Evolutionary conservation across 1,140 invertebrate species (phyloP).

Genomic region (Brachionus calyciflorus): DNA sequence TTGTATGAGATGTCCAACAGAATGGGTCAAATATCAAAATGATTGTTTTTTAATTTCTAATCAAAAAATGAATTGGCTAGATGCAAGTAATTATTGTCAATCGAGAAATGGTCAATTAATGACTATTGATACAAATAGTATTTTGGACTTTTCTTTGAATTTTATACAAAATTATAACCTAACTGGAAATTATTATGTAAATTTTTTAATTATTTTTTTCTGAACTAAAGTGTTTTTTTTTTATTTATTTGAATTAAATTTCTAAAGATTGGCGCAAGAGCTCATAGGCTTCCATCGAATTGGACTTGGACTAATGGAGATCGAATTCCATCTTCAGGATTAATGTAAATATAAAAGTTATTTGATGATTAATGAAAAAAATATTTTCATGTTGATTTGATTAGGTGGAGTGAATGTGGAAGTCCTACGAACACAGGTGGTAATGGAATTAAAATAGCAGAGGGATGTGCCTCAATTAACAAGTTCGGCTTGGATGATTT

Average conservation of each 20-base stretch:
- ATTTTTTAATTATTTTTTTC: not conserved
- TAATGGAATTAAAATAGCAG: too few species aligned
- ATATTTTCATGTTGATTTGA: not conserved
- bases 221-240: not conserved
- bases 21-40: not conserved
- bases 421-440: too few species aligned
- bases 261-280: constrained; percentile 13
- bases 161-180: not conserved
- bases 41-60: not conserved
- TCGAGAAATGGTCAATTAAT: not conserved
- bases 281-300: not conserved
- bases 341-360: not conserved
- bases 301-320: not conserved
- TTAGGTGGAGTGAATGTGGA: constrained; percentile 3
- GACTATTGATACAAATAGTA: not conserved
- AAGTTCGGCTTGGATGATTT: too few species aligned
- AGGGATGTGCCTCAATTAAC: too few species aligned
- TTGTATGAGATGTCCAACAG: not conserved
- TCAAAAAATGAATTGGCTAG: not conserved
- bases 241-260: not conserved
- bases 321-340: not conserved
- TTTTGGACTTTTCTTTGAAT: constrained; percentile 3
- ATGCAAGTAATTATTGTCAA: not conserved
- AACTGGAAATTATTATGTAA: not conserved
- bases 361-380: not conserved